These are phyloP conservation scores for Melanotaenia parkinsoni DNA, from an alignment of 2,797 vertebrate species.

Conservation along the genomic window DNA sequence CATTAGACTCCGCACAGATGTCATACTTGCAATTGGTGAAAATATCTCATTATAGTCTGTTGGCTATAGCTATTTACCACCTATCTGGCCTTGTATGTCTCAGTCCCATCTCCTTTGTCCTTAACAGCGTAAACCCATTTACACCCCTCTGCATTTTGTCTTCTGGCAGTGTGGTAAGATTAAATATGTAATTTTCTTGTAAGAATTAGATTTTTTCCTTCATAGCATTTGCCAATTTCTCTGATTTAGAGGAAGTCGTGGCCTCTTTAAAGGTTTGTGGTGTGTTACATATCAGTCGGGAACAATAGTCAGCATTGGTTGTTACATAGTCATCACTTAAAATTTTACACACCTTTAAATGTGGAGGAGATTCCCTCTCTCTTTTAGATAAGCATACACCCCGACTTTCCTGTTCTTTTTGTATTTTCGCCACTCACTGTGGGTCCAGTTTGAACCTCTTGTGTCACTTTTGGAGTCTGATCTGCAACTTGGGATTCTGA, in stretches of 20 bases:
- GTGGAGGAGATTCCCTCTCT: not conserved
- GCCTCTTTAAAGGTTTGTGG: not conserved
- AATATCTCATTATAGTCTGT: not conserved
- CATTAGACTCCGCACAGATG: no score
- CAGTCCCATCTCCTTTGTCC: no score
- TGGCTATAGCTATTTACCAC: no score
- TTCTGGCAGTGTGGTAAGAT: not conserved
- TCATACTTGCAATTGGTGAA: not conserved
- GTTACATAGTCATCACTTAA: no score
- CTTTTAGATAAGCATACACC: not conserved
- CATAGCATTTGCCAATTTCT: not conserved
- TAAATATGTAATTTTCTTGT: slow-evolving; percentile 1
- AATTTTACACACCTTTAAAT: not conserved
- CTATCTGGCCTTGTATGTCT: no score
- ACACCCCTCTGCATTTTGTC: not conserved
- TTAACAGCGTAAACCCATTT: no score
- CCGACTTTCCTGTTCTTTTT: not conserved
- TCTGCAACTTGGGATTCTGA: no score
- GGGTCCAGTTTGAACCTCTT: no score
- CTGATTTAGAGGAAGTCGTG: not conserved
- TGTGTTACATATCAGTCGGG: no score
- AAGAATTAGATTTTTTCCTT: slow-evolving; percentile 1
- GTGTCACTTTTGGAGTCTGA: no score
- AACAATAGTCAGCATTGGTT: not conserved
- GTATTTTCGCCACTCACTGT: no score